Base-by-base conservation (phyloP, 2,888 invertebrate genomes). In the Erebia epiphron region DNA sequence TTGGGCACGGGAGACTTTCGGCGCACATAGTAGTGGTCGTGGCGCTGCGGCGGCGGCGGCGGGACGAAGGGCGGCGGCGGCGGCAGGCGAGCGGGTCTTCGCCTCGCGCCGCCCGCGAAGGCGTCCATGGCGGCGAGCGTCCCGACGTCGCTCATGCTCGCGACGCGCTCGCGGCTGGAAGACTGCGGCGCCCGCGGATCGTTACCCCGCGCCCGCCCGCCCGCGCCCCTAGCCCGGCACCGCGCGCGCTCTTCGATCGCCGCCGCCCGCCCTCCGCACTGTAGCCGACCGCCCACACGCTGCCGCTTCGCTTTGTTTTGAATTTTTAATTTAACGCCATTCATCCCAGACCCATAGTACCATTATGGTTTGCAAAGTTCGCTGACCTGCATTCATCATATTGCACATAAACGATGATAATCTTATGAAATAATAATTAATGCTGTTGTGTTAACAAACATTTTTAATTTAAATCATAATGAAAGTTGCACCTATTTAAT, bases 101-200 rank as follows among this genome's bases (percentile, higher is more conserved):
- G 91, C 88, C 93, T 83, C 81, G 91, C 91, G 88, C 92, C 93
- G 90, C 91, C 92, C 85, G 90, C 92, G 88, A 90, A 93, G 86
- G 90, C 92, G 89, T 91, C 92, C 92, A 91, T 93, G 79, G 91
- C 92, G 86, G 91, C 92, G 87, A 92, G 92, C 90, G 92, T 92
- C 87, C 91, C 93, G 83, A 92, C 93, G 90, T 92, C 92, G 90
- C 92, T 87, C 93, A 93, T 93, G 89, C 88, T 92, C 87, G 85
- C 91, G 84, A 83, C 88, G 85, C 89, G 89, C 94, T 94, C 84
- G 88, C 89, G 85, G 89, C 87, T 90, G 90, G 90, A 90, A 90
- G 88, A 92, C 91, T 91, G 91, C 89, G 90, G 88, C 73, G 79
- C 73, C 76, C 73, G 76, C 75, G 77, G 79, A 80, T 80, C 82